Conservation (phyloP, 2,797 vertebrate genomes). For the Oreochromis mossambicus region DNA sequence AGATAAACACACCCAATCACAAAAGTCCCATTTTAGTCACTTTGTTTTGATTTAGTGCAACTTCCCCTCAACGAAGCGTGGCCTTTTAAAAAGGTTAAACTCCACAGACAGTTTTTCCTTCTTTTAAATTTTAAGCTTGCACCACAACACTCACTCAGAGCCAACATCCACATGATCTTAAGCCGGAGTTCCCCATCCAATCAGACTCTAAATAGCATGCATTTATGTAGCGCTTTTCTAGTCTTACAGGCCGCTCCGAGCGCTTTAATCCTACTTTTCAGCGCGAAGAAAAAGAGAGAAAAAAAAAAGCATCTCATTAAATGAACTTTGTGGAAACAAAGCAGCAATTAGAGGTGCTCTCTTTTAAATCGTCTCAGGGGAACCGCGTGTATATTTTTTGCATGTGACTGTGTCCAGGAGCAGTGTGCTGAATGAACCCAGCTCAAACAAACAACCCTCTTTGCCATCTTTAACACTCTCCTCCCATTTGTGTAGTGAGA, state of each 20-base stretch:
- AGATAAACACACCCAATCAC: neutral
- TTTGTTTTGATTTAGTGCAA: neutral
- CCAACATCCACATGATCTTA: slow-evolving; percentile 2
- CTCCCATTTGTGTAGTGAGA: slow-evolving; percentile 59
- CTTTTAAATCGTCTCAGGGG: slow-evolving; percentile 23
- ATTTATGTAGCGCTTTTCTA: neutral
- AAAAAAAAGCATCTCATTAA: slow-evolving; percentile 3
- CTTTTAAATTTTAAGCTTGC: neutral
- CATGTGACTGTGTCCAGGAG: slow-evolving; percentile 14
- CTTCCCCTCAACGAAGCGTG: neutral
- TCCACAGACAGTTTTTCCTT: neutral
- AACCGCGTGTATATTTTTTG: slow-evolving; percentile 38
- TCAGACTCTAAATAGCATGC: neutral
- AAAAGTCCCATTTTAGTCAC: neutral
- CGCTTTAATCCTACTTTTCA: neutral
- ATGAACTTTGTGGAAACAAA: slow-evolving; percentile 52
- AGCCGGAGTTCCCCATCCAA: slow-evolving; percentile 44
- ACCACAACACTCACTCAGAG: neutral
- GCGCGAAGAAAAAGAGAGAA: neutral
- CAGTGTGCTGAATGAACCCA: slow-evolving; percentile 39
- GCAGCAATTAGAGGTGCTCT: slow-evolving; percentile 58
- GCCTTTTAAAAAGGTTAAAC: neutral
- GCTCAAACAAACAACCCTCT: slow-evolving; percentile 71
- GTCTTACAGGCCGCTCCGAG: neutral
- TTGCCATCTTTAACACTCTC: slow-evolving; percentile 73